Base-by-base conservation (phyloP, 2,888 invertebrate genomes). In the Phrixothrix hirtus region DNA sequence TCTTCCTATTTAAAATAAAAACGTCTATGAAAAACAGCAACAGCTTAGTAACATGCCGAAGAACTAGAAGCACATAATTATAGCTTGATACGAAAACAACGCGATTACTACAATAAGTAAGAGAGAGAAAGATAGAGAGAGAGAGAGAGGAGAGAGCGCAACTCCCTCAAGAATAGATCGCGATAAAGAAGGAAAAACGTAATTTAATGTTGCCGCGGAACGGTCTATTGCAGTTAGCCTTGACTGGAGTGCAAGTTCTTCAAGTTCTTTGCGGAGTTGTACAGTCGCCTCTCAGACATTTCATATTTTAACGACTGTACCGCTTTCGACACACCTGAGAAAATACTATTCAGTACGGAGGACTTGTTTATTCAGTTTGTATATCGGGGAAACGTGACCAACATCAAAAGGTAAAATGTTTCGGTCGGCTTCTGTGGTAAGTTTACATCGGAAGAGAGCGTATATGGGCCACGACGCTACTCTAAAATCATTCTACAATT, bases 211-310 rank as follows among this genome's bases (percentile, higher is more conserved):
- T 52, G 48, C 52, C 44, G 43, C 35, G 49, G 49, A 55, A 58
- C 43, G 55, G 55, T 55, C 56, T 56, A 46, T 57, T 57, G 56
- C 51, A 50, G 56, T 58, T 58, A 54, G 49, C 58, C 58, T 58
- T 58, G 58, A 58, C 49, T 56, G 46, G 45, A 55, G 55, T 58
- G 58, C 58, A 58, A 56, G 58, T 58, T 58, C 56, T 58, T 55
- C 53, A 49, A 50, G 58, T 53, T 58, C 49, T 36, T 36, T 44
- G 50, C 44, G 32, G 42, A 45, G 52, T 45, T 34, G 52, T 48
- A 48, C 48, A 48, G 41, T 48, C 48, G 34, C 27, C 27, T 31
- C 31, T 31, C 47, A 38, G 47, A 48, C 48, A 30, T 48, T 48
- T 34, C 34, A 41, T 41, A 48, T 39, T 41, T 35, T 41, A 39